Evolutionary conservation across 2,888 invertebrate genomes (phyloP).

Genomic region (Endomychus coccineus): DNA sequence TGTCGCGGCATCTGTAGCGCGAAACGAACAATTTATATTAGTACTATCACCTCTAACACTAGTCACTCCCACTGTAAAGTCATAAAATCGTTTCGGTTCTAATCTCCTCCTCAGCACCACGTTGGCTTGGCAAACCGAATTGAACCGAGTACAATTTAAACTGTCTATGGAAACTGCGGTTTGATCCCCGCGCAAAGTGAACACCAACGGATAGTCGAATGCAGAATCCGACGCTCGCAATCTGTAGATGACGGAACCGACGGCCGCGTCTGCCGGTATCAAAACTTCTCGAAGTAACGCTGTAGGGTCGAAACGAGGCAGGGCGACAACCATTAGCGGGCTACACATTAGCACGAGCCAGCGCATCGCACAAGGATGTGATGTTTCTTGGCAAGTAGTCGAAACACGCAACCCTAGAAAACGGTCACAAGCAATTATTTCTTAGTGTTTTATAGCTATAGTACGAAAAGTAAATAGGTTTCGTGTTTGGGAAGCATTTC

Average conservation of each 20-base stretch:
- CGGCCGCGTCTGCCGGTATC: slow-evolving; percentile 75
- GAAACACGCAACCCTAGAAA: slow-evolving; percentile 24
- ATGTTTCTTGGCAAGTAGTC: slow-evolving; percentile 6
- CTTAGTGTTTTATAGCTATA: slow-evolving; percentile 23
- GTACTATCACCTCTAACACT: slow-evolving; percentile 62
- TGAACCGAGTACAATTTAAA: slow-evolving; percentile 77
- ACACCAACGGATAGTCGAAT: slow-evolving; percentile 78
- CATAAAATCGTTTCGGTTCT: slow-evolving; percentile 75
- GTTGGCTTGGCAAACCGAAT: slow-evolving; percentile 85
- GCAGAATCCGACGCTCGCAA: slow-evolving; percentile 81
- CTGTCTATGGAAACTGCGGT: slow-evolving; percentile 72
- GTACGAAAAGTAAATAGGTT: slow-evolving; percentile 22
- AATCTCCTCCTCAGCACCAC: slow-evolving; percentile 69
- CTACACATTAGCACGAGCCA: slow-evolving; percentile 30
- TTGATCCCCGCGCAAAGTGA: slow-evolving; percentile 68
- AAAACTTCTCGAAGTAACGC: slow-evolving; percentile 76
- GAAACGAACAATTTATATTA: slow-evolving; percentile 55
- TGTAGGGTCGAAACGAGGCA: slow-evolving; percentile 78
- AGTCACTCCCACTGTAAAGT: slow-evolving; percentile 58
- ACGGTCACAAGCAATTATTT: slow-evolving; percentile 27
- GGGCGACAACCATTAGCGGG: slow-evolving; percentile 43
- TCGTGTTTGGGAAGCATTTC: slow-evolving; percentile 19
- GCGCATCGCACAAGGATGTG: slow-evolving; percentile 28
- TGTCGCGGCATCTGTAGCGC: slow-evolving; percentile 75
- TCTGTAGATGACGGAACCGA: slow-evolving; percentile 74